Conservation (phyloP, 2,797 vertebrate genomes). For the Acanthornis magna region DNA sequence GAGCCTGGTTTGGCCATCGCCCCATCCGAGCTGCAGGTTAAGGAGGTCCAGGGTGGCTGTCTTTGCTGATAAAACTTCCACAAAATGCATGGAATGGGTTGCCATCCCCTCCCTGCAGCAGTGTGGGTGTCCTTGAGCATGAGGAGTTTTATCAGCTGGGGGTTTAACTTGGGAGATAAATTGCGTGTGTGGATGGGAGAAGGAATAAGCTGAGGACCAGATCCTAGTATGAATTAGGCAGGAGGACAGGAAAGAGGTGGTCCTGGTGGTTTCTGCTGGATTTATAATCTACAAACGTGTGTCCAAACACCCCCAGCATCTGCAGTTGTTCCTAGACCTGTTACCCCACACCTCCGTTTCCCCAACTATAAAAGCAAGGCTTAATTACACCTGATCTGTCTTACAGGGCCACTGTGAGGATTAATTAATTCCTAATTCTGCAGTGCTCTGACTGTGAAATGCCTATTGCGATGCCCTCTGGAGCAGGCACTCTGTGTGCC, state of each 20-base stretch:
- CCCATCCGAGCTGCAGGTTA: not conserved
- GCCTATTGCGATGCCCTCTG: rapidly evolving
- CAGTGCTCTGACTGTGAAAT: not conserved
- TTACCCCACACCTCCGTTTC: not conserved
- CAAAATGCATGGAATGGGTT: not conserved
- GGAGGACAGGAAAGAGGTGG: not conserved
- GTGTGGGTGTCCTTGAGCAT: not conserved
- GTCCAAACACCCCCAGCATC: not conserved
- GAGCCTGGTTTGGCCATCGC: not conserved
- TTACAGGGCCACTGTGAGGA: not conserved
- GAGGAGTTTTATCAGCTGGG: not conserved
- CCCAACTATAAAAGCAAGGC: not conserved
- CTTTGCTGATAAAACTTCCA: not conserved
- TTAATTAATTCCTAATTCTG: not conserved
- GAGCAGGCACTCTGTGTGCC: not conserved
- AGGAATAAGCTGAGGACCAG: not conserved
- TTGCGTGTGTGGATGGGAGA: not conserved
- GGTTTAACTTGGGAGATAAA: not conserved
- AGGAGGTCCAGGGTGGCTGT: not conserved
- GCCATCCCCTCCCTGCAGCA: not conserved
- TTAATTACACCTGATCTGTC: not conserved
- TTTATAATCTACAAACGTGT: not conserved
- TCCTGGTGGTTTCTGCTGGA: not conserved
- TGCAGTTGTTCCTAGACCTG: not conserved
- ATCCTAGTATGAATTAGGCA: not conserved